These are phyloP conservation scores for Torymus tubicola DNA, from an alignment of 2,888 invertebrate genomes.

Conservation along the genomic window DNA sequence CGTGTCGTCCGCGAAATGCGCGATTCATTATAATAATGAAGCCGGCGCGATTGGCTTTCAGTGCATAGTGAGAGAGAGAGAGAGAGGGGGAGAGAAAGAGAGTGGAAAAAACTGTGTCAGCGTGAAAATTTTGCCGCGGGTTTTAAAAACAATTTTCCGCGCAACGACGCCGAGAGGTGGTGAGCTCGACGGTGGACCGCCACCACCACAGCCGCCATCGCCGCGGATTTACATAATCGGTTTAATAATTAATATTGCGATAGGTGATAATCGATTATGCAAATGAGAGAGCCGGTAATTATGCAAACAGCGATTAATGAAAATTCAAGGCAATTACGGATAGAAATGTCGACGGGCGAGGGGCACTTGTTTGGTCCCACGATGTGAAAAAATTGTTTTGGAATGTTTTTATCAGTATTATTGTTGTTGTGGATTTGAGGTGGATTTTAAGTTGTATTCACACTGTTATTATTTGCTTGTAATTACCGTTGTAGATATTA, in stretches of 20 bases:
- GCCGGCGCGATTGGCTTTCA: not conserved
- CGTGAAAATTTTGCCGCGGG: not conserved
- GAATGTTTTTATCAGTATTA: not conserved
- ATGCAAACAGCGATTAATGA: conserved; percentile 57
- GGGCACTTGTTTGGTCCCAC: conserved; percentile 5
- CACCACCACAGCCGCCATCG: not conserved
- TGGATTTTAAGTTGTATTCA: too few species aligned
- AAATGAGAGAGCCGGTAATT: conserved; percentile 48
- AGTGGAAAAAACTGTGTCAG: not conserved
- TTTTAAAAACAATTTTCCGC: conserved; percentile 43
- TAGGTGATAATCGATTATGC: conserved; percentile 58
- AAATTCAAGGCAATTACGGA: conserved; percentile 51
- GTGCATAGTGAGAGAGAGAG: not conserved
- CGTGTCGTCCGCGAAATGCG: conserved; percentile 12
- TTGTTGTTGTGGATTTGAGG: too few species aligned
- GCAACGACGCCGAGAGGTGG: not conserved
- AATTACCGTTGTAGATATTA: too few species aligned
- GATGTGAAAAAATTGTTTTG: not conserved
- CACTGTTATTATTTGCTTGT: too few species aligned
- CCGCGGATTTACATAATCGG: conserved; percentile 54
- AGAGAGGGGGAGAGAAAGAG: conserved; percentile 4
- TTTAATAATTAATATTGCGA: conserved; percentile 57
- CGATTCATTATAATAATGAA: conserved; percentile 55
- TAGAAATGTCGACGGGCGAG: conserved; percentile 29
- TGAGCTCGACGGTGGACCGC: not conserved